Evolutionary conservation across 2,113 vertebrate genomes (phyloP).

Genomic region (Danio rerio): DNA sequence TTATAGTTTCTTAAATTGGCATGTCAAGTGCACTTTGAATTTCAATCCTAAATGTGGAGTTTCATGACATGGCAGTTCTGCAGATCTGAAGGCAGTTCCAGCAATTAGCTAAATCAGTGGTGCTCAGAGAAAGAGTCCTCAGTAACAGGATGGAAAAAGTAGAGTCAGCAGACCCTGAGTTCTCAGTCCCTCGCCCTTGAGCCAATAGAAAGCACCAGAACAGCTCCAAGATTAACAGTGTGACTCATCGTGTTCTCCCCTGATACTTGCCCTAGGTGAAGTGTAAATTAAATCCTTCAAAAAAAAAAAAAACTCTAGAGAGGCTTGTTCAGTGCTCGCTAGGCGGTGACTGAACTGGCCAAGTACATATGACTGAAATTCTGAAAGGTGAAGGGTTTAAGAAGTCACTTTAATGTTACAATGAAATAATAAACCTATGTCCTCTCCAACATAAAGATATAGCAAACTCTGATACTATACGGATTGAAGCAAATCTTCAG

Average conservation of each 20-base stretch:
- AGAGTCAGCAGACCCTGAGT: constrained; percentile 38
- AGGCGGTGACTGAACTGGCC: background rate
- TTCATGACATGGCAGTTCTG: constrained; percentile 30
- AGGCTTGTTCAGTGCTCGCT: constrained; percentile 15
- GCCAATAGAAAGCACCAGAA: constrained; percentile 18
- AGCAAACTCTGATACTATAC: background rate
- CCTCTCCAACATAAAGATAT: constrained; percentile 1
- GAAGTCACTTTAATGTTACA: constrained; percentile 41
- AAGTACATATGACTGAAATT: background rate
- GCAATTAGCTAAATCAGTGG: constrained; percentile 41
- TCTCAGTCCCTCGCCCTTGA: constrained; percentile 17
- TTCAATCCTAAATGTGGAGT: constrained; percentile 22
- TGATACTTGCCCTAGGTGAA: constrained; percentile 40
- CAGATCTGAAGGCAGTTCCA: constrained; percentile 29
- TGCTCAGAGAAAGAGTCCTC: constrained; percentile 31
- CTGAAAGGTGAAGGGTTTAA: constrained; percentile 22
- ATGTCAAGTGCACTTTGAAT: constrained; percentile 22
- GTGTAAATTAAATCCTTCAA: constrained; percentile 53
- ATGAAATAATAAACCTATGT: constrained; percentile 1
- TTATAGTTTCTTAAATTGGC: background rate
- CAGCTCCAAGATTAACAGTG: constrained; percentile 55
- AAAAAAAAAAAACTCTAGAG: constrained; percentile 27
- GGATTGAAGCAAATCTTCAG: background rate
- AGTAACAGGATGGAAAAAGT: constrained; percentile 3
- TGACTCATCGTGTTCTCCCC: constrained; percentile 51